These are phyloP conservation scores for Lepus oiostolus DNA, from an alignment of 2,797 vertebrate genomes.

Conservation along the genomic window DNA sequence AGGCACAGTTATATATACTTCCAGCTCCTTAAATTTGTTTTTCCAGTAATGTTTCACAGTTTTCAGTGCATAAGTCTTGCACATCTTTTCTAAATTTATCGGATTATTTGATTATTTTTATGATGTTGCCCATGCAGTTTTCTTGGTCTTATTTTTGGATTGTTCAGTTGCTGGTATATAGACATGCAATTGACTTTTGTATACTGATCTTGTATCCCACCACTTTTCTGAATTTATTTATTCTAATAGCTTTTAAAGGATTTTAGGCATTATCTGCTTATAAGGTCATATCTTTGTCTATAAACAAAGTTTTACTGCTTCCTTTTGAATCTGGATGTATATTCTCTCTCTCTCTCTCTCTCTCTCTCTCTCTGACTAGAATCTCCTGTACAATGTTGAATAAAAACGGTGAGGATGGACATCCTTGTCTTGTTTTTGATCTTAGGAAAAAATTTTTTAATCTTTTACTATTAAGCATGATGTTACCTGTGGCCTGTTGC, in stretches of 20 bases:
- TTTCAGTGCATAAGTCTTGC: neutral
- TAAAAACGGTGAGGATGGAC: neutral
- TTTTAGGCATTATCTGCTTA: conserved; percentile 19
- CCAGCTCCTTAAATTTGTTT: neutral
- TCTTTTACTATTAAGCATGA: neutral
- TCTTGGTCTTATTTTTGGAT: conserved; percentile 22
- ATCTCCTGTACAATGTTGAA: neutral
- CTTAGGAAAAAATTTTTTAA: neutral
- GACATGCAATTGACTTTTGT: neutral
- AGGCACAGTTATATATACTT: neutral
- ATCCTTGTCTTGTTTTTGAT: neutral
- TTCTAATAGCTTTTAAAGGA: conserved; percentile 19
- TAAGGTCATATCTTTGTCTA: neutral
- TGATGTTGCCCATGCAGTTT: neutral
- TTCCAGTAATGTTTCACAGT: neutral
- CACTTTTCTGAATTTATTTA: conserved; percentile 3
- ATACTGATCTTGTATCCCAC: neutral
- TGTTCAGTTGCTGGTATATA: neutral
- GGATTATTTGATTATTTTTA: conserved; percentile 23
- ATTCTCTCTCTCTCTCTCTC: neutral
- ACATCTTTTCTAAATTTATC: conserved; percentile 25
- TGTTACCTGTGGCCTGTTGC: neutral
- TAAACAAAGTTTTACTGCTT: conserved; percentile 19
- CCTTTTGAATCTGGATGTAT: neutral
- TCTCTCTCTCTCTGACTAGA: neutral